Base-by-base conservation (phyloP, 2,113 vertebrate species). In the Odontesthes bonariensis region DNA sequence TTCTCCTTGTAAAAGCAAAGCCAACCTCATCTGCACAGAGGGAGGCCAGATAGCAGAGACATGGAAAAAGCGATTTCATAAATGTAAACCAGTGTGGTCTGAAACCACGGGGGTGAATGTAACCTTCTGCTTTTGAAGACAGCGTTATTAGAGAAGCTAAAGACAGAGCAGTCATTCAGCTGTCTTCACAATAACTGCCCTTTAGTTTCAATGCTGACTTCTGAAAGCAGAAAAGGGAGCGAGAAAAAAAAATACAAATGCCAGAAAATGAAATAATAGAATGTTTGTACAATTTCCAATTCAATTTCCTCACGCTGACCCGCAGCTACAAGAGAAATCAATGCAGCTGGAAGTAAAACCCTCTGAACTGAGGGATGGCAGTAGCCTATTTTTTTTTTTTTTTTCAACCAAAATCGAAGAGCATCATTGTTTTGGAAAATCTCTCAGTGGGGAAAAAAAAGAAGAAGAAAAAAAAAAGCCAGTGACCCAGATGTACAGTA, bases 241-340 rank as follows among this genome's bases (percentile, higher is more conserved):
- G 40, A 22, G 62, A 7, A n/a, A 44, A 54, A 78, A 69, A 69
- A 83, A 88, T 54, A 89, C 61, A 79, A 82, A 83, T 80, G 79
- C 44, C 57, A 89, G 79, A 87, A 91, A 88, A 92, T 88, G 54
- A 92, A 90, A 92, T 90, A 90, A 94, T 80, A 87, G 81, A 86
- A 69, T 78, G 89, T 92, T 92, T 86, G 86, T 81, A 85, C 87
- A 79, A 92, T 90, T 92, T 94, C 88, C 88, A 92, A 90, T 93
- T 94, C 90, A 92, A 92, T 94, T 91, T 94, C 88, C 91, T 91
- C 64, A 52, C 22, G 22, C 80, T 93, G 91, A 93, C 91, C 92
- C 86, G 87, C 81, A 83, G 89, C 86, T 90, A 92, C 79, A 86
- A 84, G 72, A 88, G 86, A 92, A 94, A 94, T 94, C 89, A 91